Evolutionary conservation across 2,797 vertebrate species (phyloP), one percentile per base, ranked within the genome.

Genomic region (Pseudomugil tenellus): DNA sequence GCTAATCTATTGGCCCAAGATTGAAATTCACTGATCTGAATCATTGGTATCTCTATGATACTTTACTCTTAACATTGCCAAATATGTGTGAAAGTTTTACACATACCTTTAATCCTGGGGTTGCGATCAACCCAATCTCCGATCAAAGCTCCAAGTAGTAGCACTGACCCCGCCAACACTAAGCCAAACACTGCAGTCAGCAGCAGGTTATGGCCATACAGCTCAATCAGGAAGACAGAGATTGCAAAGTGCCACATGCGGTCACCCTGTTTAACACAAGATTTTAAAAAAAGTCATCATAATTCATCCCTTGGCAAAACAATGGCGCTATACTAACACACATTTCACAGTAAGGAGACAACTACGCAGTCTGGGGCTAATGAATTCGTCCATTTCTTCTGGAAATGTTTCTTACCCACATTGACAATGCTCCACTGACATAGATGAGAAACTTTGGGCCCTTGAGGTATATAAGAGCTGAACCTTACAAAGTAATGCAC

Each of bases 111-210:
- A 82, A 94, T 95, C 86, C 93, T 94, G 70, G 95, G 93, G 84
- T 96, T 94, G 57, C 94, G 94, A 78, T 95, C 92, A 11, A 95
- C 92, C 93, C 92, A 95, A 72, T 95, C 93, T 83, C 95, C 95
- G 85, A 94, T 93, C 83, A 95, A 86, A 61, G 93, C 92, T 13
- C 93, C 94, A n/a, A 94, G 91, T 35, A 96, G 79, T 69, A 95
- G 89, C 62, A 94, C 88, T 46, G 94, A 96, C 63, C 93, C 93
- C 28, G 94, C 91, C 61, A 95, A 90, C 31, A 92, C 93, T 84
- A 96, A 80, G 62, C 92, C 94, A 85, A 95, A 95, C 78, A 94
- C 87, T 0, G 90, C 92, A 62, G 81, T 94, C 81, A 93, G 83
- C 79, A 96, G 92, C 80, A 95, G 86, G 82, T 90, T 92, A 52